These are phyloP conservation scores for Eurytoma californica DNA, from an alignment of 2,888 invertebrate species.

Conservation along the genomic window DNA sequence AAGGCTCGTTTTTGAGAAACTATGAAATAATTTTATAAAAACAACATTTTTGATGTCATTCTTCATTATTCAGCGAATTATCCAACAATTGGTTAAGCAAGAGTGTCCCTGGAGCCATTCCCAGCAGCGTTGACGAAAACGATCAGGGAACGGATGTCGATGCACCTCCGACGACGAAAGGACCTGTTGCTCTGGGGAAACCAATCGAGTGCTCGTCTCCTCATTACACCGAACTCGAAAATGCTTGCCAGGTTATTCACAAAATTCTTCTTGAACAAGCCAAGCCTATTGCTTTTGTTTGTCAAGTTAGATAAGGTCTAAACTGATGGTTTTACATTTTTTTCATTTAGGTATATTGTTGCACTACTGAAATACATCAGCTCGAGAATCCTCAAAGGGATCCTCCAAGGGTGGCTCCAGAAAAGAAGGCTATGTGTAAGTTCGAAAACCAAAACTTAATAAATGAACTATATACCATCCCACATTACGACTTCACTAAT, in stretches of 20 bases:
- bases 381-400: conserved; percentile 69
- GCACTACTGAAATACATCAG: conserved; percentile 69
- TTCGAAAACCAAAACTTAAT: too few relatives aligned
- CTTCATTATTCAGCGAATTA: conserved; percentile 64
- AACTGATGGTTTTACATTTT: not conserved
- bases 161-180: conserved; percentile 62
- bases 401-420: conserved; percentile 63
- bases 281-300: too few relatives aligned
- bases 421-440: conserved; percentile 70
- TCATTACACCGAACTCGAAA: conserved; percentile 69
- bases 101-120: conserved; percentile 67
- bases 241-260: conserved; percentile 66
- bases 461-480: too few relatives aligned
- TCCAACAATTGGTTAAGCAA: conserved; percentile 70
- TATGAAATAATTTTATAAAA: too few relatives aligned
- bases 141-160: conserved; percentile 70
- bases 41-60: too few relatives aligned
- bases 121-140: conserved; percentile 71
- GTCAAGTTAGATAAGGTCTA: too few relatives aligned
- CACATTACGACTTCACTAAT: too few relatives aligned
- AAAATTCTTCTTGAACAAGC: too few relatives aligned
- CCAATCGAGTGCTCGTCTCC: conserved; percentile 66
- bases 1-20: too few relatives aligned
- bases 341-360: conserved; percentile 67
- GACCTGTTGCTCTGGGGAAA: conserved; percentile 67